Conservation (phyloP, 2,888 invertebrate species). For the Achlya flavicornis region DNA sequence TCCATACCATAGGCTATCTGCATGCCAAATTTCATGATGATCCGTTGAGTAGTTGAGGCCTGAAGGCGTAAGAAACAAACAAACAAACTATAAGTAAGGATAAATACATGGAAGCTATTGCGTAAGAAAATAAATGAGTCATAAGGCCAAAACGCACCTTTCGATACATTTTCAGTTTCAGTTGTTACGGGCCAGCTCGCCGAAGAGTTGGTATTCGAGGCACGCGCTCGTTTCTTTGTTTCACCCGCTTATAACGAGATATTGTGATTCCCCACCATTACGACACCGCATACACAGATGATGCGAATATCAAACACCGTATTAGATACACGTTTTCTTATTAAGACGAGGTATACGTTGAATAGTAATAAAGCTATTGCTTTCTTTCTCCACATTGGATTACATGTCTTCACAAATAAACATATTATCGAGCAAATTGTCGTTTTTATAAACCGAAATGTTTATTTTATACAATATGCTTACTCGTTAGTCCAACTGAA, state of each 20-base stretch:
- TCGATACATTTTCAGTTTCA: conserved; percentile 46
- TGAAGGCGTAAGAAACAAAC: too few relatives aligned
- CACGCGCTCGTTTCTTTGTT: conserved; percentile 79
- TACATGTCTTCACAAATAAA: conserved; percentile 30
- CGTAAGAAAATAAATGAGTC: conserved; percentile 30
- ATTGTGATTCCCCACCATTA: conserved; percentile 80
- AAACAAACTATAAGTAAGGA: too few relatives aligned
- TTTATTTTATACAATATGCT: background rate
- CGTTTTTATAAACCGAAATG: conserved; percentile 1
- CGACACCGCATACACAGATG: conserved; percentile 74
- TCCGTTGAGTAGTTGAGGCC: too few relatives aligned
- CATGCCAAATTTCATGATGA: too few relatives aligned
- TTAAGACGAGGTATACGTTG: conserved; percentile 69
- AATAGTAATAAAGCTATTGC: conserved; percentile 69
- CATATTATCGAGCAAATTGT: conserved; percentile 5
- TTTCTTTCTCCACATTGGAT: conserved; percentile 38
- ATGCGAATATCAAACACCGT: conserved; percentile 79
- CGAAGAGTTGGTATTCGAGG: conserved; percentile 53
- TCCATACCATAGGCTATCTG: too few relatives aligned
- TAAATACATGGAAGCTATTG: background rate
- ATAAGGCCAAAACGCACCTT: conserved; percentile 34
- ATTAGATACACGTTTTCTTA: conserved; percentile 81
- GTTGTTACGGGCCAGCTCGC: conserved; percentile 30
- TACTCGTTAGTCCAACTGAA: background rate
- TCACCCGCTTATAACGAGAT: conserved; percentile 79